Conservation (phyloP, 2,797 vertebrate genomes). For the Fringilla coelebs region DNA sequence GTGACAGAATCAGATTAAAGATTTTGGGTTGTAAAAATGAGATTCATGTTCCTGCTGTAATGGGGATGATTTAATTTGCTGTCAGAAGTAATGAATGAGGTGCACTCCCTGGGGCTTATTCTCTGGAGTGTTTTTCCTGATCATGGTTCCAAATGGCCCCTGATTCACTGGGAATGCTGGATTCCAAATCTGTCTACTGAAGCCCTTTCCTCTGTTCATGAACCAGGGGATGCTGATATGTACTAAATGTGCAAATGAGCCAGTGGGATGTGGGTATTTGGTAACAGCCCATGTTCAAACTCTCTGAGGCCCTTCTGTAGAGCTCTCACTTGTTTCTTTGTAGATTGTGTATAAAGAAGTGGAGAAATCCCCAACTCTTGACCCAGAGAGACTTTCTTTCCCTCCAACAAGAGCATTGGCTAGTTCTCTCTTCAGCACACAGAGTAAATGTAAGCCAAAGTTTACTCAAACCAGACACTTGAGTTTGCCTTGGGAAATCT, state of each 20-base stretch:
- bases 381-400: conserved; percentile 77
- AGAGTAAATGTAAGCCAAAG: conserved; percentile 89
- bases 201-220: not conserved
- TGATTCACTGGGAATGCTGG: not conserved
- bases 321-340: conserved; percentile 51
- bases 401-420: conserved; percentile 72
- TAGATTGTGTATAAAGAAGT: conserved; percentile 92
- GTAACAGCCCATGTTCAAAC: not conserved
- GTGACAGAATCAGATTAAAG: not conserved
- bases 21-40: not conserved
- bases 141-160: not conserved
- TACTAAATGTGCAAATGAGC: not conserved
- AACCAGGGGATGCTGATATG: not conserved
- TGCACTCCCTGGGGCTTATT: not conserved
- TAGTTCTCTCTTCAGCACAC: conserved; percentile 76
- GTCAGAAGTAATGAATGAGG: not conserved
- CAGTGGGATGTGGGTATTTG: not conserved
- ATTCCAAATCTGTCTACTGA: not conserved
- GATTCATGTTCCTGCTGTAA: not conserved
- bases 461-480: not conserved
- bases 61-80: not conserved
- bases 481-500: not conserved
- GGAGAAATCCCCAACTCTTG: conserved; percentile 78
- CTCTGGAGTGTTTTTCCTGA: not conserved
- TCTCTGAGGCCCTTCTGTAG: not conserved